phyloP scores from a whole-genome alignment of 1,140 invertebrate species.

The Brachionus rubens region DNA sequence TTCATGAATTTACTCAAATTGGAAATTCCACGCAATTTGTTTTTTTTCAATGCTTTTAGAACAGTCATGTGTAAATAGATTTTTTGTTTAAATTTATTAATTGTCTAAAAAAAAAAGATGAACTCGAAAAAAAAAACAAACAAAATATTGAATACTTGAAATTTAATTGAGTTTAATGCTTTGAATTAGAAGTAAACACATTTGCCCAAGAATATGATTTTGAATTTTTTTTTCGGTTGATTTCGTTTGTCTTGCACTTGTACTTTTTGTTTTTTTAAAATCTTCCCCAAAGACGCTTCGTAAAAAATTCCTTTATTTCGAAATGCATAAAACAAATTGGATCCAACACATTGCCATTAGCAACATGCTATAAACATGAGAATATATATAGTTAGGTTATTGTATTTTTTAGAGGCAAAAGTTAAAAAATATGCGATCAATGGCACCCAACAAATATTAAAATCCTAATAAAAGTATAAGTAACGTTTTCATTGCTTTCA shows the following conservation, averaged over 20 bases:
- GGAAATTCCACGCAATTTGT: slow-evolving; percentile 96
- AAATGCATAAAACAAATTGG: slow-evolving; percentile 27
- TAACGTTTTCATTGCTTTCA: slow-evolving; percentile 35
- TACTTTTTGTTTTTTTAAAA: too few species aligned
- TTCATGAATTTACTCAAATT: slow-evolving; percentile 87
- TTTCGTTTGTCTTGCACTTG: too few species aligned
- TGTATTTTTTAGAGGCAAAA: slow-evolving; percentile 47
- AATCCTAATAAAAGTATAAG: slow-evolving; percentile 18
- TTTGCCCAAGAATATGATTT: too few species aligned
- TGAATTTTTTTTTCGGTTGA: too few species aligned
- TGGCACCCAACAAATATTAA: slow-evolving; percentile 24
- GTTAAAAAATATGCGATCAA: slow-evolving; percentile 37
- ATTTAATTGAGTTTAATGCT: too few species aligned
- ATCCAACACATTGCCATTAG: slow-evolving; percentile 5
- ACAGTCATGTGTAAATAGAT: slow-evolving; percentile 69
- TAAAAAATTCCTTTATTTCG: slow-evolving; percentile 22
- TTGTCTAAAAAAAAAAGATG: too few species aligned
- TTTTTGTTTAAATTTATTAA: not conserved
- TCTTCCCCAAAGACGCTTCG: not conserved
- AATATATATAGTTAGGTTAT: slow-evolving; percentile 46
- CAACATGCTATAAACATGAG: slow-evolving; percentile 25
- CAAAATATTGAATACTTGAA: too few species aligned
- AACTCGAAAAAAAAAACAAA: too few species aligned
- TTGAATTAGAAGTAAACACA: too few species aligned
- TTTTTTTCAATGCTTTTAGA: slow-evolving; percentile 93